Conservation (phyloP, 2,797 vertebrate species). For the Spheniscus humboldti region DNA sequence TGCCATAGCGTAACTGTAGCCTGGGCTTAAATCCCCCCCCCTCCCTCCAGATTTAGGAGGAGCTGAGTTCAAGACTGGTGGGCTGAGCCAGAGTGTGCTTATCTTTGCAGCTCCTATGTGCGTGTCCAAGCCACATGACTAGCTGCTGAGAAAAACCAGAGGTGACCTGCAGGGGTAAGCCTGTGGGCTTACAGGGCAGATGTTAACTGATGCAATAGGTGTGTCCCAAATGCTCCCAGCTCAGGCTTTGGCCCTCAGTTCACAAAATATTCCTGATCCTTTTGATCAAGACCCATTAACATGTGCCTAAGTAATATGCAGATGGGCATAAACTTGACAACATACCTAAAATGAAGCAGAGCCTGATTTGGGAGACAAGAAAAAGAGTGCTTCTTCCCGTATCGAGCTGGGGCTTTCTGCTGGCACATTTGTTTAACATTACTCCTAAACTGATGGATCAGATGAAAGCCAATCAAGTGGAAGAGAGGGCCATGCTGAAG, state of each 20-base stretch:
- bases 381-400: not conserved
- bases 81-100: not conserved
- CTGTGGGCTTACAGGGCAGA: not conserved
- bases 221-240: not conserved
- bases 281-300: not conserved
- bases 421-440: constrained; percentile 36
- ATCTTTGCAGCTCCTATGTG: not conserved
- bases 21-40: not conserved
- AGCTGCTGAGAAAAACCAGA: not conserved
- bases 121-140: rapidly evolving
- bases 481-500: constrained; percentile 39
- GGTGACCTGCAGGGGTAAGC: not conserved
- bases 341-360: not conserved
- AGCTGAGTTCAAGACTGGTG: not conserved
- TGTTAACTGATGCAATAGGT: rapidly evolving
- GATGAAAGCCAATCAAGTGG: constrained; percentile 61
- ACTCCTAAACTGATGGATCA: constrained; percentile 42
- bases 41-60: not conserved
- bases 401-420: constrained; percentile 28
- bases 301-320: not conserved
- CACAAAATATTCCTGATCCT: not conserved
- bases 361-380: not conserved
- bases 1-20: not conserved
- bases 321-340: not conserved
- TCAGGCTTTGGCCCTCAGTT: not conserved